phyloP scores from a whole-genome alignment of 2,113 vertebrate genomes.

The Muntiacus muntjak region DNA sequence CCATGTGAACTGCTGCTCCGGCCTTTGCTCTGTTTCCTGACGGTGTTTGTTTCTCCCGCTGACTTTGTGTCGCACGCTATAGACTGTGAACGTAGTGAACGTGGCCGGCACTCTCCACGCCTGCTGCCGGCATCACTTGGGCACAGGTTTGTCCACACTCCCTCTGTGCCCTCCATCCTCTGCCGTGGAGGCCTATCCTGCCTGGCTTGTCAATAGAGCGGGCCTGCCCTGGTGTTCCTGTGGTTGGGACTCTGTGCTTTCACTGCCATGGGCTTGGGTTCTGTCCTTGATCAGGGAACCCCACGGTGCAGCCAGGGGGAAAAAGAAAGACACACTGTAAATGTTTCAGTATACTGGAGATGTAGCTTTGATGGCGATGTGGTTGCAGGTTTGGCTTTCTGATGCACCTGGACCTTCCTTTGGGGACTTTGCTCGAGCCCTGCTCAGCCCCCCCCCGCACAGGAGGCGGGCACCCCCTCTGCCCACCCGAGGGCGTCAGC shows the following conservation, averaged over 20 bases:
- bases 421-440: not conserved
- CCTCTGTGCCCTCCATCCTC: not conserved
- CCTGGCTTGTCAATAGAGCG: rapidly evolving
- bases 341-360: rapidly evolving
- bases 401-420: not conserved
- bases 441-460: not conserved
- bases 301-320: rapidly evolving
- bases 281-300: not conserved
- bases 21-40: not conserved
- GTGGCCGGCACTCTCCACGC: rapidly evolving
- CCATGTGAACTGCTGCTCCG: rapidly evolving
- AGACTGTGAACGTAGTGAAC: rapidly evolving
- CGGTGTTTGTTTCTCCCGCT: rapidly evolving
- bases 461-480: not conserved
- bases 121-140: rapidly evolving
- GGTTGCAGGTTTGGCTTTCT: not conserved
- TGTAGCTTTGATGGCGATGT: rapidly evolving
- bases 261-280: not conserved
- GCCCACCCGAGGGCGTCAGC: rapidly evolving
- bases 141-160: not conserved
- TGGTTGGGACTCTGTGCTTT: rapidly evolving
- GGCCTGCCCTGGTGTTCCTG: not conserved
- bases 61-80: rapidly evolving
- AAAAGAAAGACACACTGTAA: rapidly evolving
- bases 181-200: not conserved